Base-by-base conservation (phyloP, 2,797 vertebrate genomes). In the Sebastes iracundus region DNA sequence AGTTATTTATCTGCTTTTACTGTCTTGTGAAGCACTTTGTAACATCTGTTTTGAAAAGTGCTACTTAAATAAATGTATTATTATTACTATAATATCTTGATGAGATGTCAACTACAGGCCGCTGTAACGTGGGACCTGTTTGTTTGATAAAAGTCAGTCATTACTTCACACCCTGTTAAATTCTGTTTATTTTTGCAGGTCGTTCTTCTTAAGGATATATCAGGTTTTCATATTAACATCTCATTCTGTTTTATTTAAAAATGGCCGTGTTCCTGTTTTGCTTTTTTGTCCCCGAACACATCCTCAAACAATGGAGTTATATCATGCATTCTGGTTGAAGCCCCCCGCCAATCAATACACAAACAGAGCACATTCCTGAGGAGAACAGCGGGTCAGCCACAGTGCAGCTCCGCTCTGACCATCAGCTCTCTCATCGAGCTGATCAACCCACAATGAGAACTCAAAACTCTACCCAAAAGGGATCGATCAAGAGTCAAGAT, bases 311-410 rank as follows among this genome's bases (percentile, higher is more conserved):
- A 82, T 67, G 25, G 28, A 46, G 66, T 59, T 78, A 63, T 73
- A 59, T 60, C 38, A 71, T 71, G 65, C 13, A 56, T 69, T 78
- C 42, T 76, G 76, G n/a, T 77, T 32, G 49, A 72, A 82, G 80
- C 42, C 59, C 49, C 73, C 80, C 79, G 78, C 80, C 80, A 88
- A 85, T 82, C 82, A 75, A 85, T 80, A 86, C 72, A 85, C 81
- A 84, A 81, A 84, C 70, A 75, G 52, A 69, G 74, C 65, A 77
- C 63, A 76, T 86, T 88, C 79, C 80, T 84, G 77, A 74, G 71
- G 77, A 83, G 76, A 80, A 77, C 69, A 77, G 81, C 32, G 64
- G 78, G 83, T 79, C 81, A 79, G 83, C 65, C 75, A 77, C 67
- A 79, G 76, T 72, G 68, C 80, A 89, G 78, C 71, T 81, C 63